Base-by-base conservation (phyloP, 2,797 vertebrate species). In the Coccyzus lansbergi region DNA sequence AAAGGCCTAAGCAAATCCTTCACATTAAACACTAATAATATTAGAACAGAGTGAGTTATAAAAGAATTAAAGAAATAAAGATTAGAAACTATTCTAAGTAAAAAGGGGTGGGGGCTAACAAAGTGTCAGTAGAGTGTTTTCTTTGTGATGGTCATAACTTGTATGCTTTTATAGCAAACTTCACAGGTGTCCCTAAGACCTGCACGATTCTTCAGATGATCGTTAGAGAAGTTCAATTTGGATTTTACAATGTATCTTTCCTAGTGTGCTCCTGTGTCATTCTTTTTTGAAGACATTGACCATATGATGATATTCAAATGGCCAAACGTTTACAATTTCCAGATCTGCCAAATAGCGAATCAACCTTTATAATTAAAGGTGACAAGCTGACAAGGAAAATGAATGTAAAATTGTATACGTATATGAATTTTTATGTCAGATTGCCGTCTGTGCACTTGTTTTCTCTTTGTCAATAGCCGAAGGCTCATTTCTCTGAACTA, bases 331-430 rank as follows among this genome's bases (percentile, higher is more conserved):
- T 98, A 97, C 97, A 97, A 97, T 98, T 98, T 98, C 98, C 98
- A 98, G 97, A 98, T 98, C 98, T 98, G 98, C 98, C 98, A 98
- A 99, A 98, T 98, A 98, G 97, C 98, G 91, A 99, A 99, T 99
- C 98, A 99, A 99, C 99, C 99, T 99, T 99, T 99, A 98, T 99
- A 99, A 99, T 99, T 99, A 97, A 98, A 98, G 98, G 98, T 99
- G 99, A 99, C 99, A 99, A 99, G 99, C 99, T 99, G 99, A 99
- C 99, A 99, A 98, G 98, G 96, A 99, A 99, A 99, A 99, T 99
- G 98, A 99, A 98, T 98, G 99, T 99, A 99, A 98, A 98, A 98
- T 98, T 97, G 98, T 98, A 98, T 98, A 98, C 98, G 98, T 99
- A 98, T 98, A 98, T 98, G 98, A 99, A 99, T 99, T 99, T 99